These are phyloP conservation scores for Myocastor coypus DNA, from an alignment of 2,113 vertebrate species.

Conservation along the genomic window DNA sequence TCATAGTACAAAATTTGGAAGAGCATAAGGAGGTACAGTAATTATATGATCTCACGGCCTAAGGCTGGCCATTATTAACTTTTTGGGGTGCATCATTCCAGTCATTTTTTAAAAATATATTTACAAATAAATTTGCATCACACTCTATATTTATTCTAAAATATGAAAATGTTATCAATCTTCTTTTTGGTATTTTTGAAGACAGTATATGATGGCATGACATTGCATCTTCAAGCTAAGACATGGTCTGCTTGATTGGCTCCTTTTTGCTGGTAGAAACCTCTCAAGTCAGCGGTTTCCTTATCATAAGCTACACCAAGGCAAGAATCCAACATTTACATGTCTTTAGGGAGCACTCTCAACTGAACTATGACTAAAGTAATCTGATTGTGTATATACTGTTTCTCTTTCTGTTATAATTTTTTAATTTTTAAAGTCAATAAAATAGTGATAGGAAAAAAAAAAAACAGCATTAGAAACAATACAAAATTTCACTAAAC, in stretches of 20 bases:
- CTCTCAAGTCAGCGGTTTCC: neutral
- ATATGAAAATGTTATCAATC: neutral
- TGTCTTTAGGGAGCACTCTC: conserved; percentile 7
- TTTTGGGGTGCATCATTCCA: neutral
- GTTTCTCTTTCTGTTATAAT: neutral
- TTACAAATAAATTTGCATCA: neutral
- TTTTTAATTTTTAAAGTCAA: too few species aligned
- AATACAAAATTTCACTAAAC: too few species aligned
- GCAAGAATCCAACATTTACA: conserved; percentile 6
- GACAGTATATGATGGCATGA: neutral
- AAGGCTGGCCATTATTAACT: neutral
- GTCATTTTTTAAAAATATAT: conserved; percentile 3
- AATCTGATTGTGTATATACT: neutral
- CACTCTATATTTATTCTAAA: conserved; percentile 21
- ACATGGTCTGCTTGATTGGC: conserved; percentile 16
- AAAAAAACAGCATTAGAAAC: too few species aligned
- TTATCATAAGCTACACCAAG: conserved; percentile 41
- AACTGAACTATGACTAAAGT: conserved; percentile 16
- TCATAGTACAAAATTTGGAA: conserved; percentile 33
- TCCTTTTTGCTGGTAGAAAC: neutral
- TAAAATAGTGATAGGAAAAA: too few species aligned
- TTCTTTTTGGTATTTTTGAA: conserved; percentile 47
- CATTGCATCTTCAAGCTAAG: conserved; percentile 52
- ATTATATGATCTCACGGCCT: conserved; percentile 19
- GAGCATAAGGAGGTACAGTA: conserved; percentile 27